Evolutionary conservation across 1,140 invertebrate species (phyloP).

Genomic region (Daktulosphaira vitifoliae): DNA sequence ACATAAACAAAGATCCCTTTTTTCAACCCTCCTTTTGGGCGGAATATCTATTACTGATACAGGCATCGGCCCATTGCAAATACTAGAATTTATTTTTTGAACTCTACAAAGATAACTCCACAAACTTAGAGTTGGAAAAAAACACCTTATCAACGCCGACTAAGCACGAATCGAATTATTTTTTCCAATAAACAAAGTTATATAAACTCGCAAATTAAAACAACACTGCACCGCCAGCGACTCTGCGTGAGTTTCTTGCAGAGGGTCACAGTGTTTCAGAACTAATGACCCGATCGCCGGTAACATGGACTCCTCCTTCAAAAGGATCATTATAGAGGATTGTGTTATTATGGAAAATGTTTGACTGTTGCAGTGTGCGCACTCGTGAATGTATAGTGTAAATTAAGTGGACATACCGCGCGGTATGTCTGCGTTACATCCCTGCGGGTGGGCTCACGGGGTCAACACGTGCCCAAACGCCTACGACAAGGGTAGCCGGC

Average conservation of each 20-base stretch:
- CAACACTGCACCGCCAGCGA: background rate
- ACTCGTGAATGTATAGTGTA: too few relatives aligned
- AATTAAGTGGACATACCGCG: constrained; percentile 21
- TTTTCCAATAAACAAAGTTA: too few relatives aligned
- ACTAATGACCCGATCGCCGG: background rate
- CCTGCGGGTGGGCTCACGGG: constrained; percentile 9
- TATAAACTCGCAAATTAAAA: background rate
- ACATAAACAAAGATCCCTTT: too few relatives aligned
- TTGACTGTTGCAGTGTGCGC: too few relatives aligned
- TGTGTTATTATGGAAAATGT: background rate
- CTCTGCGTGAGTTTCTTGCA: background rate
- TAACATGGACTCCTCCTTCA: background rate
- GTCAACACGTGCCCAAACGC: constrained; percentile 11
- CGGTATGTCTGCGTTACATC: background rate
- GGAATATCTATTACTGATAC: too few relatives aligned
- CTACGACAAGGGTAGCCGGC: constrained; percentile 32
- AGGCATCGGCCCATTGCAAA: too few relatives aligned
- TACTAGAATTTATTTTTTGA: too few relatives aligned
- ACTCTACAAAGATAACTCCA: too few relatives aligned
- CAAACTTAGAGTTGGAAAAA: too few relatives aligned
- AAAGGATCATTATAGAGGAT: constrained; percentile 5
- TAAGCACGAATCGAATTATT: too few relatives aligned
- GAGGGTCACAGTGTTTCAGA: background rate
- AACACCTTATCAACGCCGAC: too few relatives aligned
- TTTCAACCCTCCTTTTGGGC: too few relatives aligned